Conservation (phyloP, 1,140 invertebrate species). For the Neodiprion fabricii region DNA sequence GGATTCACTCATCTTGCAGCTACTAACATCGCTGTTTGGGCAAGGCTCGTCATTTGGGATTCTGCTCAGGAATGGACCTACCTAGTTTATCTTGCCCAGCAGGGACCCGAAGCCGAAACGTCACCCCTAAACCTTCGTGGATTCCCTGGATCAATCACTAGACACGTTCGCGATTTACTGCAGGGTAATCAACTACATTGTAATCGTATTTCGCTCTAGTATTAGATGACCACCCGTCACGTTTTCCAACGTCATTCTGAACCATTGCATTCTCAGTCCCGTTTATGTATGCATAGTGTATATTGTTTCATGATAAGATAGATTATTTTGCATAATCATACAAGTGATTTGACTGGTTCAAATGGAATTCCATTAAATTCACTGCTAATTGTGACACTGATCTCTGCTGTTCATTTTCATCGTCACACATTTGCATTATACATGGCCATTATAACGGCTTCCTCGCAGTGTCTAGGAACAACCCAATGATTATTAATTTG, state of each 20-base stretch:
- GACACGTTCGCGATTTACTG: constrained; percentile 42
- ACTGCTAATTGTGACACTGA: too few relatives aligned
- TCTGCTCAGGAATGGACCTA: constrained; percentile 65
- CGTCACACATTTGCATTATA: too few relatives aligned
- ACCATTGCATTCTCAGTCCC: neutral
- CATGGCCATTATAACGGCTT: too few relatives aligned
- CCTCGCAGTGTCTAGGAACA: too few relatives aligned
- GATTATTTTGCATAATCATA: too few relatives aligned
- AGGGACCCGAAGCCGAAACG: constrained; percentile 37
- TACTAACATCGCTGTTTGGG: constrained; percentile 68
- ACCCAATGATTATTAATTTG: too few relatives aligned
- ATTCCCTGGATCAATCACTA: constrained; percentile 55
- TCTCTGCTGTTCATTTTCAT: too few relatives aligned
- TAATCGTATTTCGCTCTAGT: neutral
- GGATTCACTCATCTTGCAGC: constrained; percentile 69
- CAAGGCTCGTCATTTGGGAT: constrained; percentile 69
- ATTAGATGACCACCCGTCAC: neutral
- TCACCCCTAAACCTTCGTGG: constrained; percentile 58
- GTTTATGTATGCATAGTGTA: too few relatives aligned
- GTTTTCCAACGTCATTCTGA: neutral
- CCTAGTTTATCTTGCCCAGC: constrained; percentile 60
- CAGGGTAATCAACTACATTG: constrained; percentile 26
- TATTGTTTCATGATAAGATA: too few relatives aligned
- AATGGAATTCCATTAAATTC: too few relatives aligned
- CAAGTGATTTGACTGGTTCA: too few relatives aligned